Base-by-base conservation (phyloP, 2,797 vertebrate species). In the Enteromius thamalakanensis region DNA sequence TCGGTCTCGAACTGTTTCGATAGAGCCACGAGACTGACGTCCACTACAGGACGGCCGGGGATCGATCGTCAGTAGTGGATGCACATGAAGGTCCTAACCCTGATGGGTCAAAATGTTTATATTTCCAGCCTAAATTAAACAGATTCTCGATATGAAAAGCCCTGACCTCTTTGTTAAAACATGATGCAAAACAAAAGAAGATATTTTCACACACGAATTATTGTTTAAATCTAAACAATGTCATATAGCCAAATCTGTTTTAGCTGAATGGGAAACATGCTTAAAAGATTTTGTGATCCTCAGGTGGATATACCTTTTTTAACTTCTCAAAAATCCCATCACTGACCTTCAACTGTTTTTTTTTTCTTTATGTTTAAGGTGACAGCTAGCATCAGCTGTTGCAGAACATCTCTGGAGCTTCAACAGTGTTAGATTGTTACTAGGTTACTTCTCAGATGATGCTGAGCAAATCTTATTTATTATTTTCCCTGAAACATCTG, bases 1-100 rank as follows among this genome's bases (percentile, higher is more conserved):
- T 29, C 78, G 82, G 85, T 87, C 76, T 76, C 76, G 76, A 77
- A 77, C 58, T 77, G n/a, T 23, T 76, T 29, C 55, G 62, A 29
- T 32, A 32, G 58, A 77, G 88, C 86, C 82, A 79, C 72, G 45
- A 70, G 71, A 83, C 37, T 37, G 67, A 53, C 64, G 55, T 72
- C 55, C 17, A 32, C 67, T 45, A 64, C 23, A 47, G 53, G 69
- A 53, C 51, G 69, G 34, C n/a, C 47, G 40, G 23, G 19, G 53
- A 71, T 9, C 4, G 26, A 60, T 45, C 37, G 9, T 42, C 49
- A 19, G 42, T 21, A 47, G 51, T 40, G 23, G 74, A 42, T 40
- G n/a, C 53, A 60, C 74, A 11, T 19, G 21, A 11, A 42, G n/a
- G 34, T n/a, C 49, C 29, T 14, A 23, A 3, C 23, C 21, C 42